Evolutionary conservation across 2,113 vertebrate species (phyloP).

Genomic region (Gopherus evgoodei): DNA sequence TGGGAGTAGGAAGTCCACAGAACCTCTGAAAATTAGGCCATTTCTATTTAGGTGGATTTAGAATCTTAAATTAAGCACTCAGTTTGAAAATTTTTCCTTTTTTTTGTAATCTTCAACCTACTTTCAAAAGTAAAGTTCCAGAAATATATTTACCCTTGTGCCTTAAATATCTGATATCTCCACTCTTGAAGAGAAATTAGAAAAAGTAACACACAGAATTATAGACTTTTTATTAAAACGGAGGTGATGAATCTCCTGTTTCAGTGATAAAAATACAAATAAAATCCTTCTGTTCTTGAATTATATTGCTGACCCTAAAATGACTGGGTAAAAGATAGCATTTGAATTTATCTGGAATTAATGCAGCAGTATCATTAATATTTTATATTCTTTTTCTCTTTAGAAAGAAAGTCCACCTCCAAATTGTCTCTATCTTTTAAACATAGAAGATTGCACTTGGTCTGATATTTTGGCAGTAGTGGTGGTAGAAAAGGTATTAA

Average conservation of each 20-base stretch:
- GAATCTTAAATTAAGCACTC: neutral
- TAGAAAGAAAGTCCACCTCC: neutral
- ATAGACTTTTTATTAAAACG: neutral
- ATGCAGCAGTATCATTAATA: neutral
- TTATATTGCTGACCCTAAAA: neutral
- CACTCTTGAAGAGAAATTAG: neutral
- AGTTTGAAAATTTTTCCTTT: neutral
- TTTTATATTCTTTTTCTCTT: neutral
- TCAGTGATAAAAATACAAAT: neutral
- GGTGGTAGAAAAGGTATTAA: neutral
- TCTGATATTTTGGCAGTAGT: neutral
- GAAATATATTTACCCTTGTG: neutral
- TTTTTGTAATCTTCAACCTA: neutral
- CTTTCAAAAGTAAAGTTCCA: neutral
- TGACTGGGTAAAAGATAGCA: neutral
- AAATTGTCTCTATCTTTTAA: neutral
- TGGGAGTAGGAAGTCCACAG: neutral
- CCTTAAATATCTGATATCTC: neutral
- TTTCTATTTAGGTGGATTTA: neutral
- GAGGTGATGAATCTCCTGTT: neutral
- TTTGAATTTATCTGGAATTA: neutral
- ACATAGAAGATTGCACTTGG: neutral
- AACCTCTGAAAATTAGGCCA: neutral
- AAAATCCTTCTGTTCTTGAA: neutral
- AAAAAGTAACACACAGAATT: neutral